Percentiles rank a stretch among this genome's conserved stretches.
Conservation (phyloP, 2,797 vertebrate genomes). For the Myotis planiceps region DNA sequence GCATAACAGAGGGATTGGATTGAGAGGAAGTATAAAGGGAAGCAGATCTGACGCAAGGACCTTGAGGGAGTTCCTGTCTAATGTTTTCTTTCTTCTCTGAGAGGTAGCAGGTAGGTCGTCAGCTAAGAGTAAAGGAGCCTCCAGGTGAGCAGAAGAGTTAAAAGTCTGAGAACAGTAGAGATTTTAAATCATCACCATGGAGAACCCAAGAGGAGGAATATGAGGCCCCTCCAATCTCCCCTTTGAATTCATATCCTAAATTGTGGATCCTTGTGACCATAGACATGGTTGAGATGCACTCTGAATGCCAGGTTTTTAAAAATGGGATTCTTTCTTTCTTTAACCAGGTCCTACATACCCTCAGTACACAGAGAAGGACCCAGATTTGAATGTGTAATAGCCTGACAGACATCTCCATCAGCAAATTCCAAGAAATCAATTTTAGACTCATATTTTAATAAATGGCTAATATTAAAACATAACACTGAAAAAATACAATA, state of each 20-base stretch:
- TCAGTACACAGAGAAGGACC: neutral
- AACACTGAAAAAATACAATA: slow-evolving; percentile 17
- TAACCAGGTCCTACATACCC: neutral
- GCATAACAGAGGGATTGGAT: neutral
- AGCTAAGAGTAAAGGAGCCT: neutral
- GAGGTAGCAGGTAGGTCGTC: neutral
- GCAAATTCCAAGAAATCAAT: neutral
- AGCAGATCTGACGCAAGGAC: neutral
- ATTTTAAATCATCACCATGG: neutral
- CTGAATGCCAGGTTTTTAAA: neutral
- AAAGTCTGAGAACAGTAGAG: neutral
- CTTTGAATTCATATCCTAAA: neutral
- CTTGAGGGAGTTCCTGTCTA: neutral
- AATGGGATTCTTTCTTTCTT: neutral
- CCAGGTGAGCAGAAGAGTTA: neutral
- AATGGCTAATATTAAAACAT: slow-evolving; percentile 39
- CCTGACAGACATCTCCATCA: neutral
- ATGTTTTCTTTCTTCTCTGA: neutral
- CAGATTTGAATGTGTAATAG: neutral
- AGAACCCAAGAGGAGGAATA: neutral
- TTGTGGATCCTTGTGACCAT: neutral
- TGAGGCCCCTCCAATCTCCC: accelerated
- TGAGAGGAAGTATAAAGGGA: too few species aligned
- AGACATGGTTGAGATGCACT: neutral
- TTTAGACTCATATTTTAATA: slow-evolving; percentile 26